Conservation (phyloP, 2,797 vertebrate species). For the Scolopax rusticola region DNA sequence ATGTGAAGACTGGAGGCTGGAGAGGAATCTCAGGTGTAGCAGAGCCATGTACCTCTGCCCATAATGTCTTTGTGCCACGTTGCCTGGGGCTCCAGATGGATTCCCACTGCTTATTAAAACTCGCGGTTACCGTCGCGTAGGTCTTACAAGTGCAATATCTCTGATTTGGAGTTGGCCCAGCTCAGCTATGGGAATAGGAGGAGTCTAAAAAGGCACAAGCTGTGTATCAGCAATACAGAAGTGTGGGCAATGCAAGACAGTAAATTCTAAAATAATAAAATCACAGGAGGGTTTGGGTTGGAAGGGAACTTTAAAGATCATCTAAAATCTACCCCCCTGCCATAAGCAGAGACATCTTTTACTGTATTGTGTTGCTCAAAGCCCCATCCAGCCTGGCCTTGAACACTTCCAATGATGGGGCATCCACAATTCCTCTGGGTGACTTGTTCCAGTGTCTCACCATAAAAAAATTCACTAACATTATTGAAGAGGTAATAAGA, state of each 20-base stretch:
- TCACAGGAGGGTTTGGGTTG: background rate
- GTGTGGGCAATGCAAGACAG: background rate
- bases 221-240: background rate
- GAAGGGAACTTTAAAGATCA: background rate
- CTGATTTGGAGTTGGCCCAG: constrained; percentile 9
- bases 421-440: background rate
- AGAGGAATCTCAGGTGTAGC: background rate
- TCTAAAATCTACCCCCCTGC: background rate
- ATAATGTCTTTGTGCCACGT: background rate
- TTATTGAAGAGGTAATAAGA: background rate
- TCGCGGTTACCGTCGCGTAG: background rate
- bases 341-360: background rate
- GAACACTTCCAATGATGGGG: background rate
- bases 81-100: background rate
- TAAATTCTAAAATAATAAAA: background rate
- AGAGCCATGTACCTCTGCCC: background rate
- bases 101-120: background rate
- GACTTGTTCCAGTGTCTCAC: background rate
- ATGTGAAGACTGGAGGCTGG: background rate
- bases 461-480: background rate
- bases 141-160: constrained; percentile 30
- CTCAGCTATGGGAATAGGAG: constrained; percentile 7
- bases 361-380: background rate
- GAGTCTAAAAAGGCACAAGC: background rate
- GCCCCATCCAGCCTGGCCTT: accelerated